Evolutionary conservation across 2,113 vertebrate species (phyloP), one percentile per base, ranked within the genome.

Genomic region (Chauna torquata): DNA sequence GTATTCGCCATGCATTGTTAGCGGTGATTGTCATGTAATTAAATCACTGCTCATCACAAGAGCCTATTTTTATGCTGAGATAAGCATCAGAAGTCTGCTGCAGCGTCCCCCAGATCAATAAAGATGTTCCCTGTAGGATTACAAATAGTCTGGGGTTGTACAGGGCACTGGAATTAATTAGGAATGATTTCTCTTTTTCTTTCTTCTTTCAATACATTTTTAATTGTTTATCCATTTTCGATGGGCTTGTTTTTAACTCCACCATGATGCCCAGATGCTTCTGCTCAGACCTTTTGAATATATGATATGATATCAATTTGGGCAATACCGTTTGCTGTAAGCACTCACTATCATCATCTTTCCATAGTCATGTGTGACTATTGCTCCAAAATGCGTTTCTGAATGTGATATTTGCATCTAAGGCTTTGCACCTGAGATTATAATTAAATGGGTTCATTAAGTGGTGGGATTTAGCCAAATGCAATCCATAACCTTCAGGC

Each of bases 21-120:
- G 98, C 98, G 27, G 98, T 99, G 99, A 99, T 99, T 99, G 99
- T 99, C 99, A 99, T 99, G 99, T 99, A 99, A 99, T 99, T 99
- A 99, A 99, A 99, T 99, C 97, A 98, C 97, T 98, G 98, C 98
- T 99, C 98, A 98, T 99, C 99, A 99, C 97, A 95, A 98, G 98
- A 99, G 98, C 98, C 98, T 98, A 98, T 98, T 98, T 99, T 99
- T 99, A 98, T 99, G 98, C 98, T 97, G 98, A 99, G 98, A 99
- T 99, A 99, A 99, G 98, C 98, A 98, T 98, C 96, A 97, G 97
- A 98, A 98, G 98, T 94, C 97, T 98, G 98, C 98, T 98, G 97
- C 98, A 98, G 98, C 98, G 92, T 98, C 98, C 98, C 98, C 95
- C 87, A 95, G 98, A 99, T 99, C 99, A 99, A 99, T 99, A 99